Evolutionary conservation across 2,113 vertebrate species (phyloP).

Genomic region (Bufo gargarizans): DNA sequence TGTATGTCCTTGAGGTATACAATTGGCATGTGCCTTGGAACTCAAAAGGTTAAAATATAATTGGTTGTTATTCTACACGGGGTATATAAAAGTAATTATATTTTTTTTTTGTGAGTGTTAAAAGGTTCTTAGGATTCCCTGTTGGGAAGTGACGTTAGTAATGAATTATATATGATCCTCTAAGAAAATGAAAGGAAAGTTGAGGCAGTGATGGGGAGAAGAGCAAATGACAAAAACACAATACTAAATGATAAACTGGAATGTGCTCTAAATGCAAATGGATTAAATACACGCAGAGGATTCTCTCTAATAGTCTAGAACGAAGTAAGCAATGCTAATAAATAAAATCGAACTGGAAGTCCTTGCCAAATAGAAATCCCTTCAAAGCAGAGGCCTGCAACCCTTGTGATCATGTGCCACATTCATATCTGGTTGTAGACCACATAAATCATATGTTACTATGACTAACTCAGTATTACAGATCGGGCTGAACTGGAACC

Average conservation of each 20-base stretch:
- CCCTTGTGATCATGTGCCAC: background rate
- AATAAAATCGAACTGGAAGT: background rate
- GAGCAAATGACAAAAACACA: background rate
- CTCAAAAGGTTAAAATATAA: background rate
- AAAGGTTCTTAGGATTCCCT: conserved; percentile 32
- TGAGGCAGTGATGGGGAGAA: background rate
- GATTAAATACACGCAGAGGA: background rate
- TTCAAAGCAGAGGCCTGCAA: background rate
- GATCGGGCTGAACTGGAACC: background rate
- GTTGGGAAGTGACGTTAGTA: conserved; percentile 23
- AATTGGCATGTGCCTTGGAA: background rate
- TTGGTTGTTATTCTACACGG: conserved; percentile 24
- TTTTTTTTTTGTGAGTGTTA: conserved; percentile 13
- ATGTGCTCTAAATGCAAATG: background rate
- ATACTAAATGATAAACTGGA: background rate
- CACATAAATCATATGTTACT: background rate
- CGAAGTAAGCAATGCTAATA: background rate
- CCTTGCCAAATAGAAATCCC: background rate
- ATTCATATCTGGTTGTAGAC: background rate
- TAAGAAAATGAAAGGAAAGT: background rate
- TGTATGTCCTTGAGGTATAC: background rate
- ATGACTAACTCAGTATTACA: background rate
- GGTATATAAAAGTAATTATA: conserved; percentile 28
- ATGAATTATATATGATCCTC: conserved; percentile 48
- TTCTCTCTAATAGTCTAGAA: background rate